Percentiles rank a stretch among this genome's conserved stretches.
Evolutionary conservation across 2,888 invertebrate genomes (phyloP).

Genomic region (Acrobasis suavella): DNA sequence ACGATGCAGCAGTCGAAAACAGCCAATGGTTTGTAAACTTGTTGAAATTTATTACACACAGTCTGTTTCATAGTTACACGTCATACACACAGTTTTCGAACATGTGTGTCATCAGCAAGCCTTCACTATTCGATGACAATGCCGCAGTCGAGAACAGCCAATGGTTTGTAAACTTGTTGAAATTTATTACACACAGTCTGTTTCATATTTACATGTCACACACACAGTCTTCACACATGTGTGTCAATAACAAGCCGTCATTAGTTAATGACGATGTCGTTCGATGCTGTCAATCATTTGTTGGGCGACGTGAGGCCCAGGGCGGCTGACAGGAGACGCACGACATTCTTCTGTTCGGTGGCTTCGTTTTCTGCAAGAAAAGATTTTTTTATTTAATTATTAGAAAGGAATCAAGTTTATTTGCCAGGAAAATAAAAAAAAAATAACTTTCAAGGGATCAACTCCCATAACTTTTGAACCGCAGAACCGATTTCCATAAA

Average conservation of each 20-base stretch:
- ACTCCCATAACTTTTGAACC: too few species aligned
- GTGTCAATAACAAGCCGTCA: conserved; percentile 12
- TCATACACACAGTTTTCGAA: not conserved
- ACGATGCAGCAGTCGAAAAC: not conserved
- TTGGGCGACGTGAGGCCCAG: conserved; percentile 83
- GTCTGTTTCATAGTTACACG: not conserved
- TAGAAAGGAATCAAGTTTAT: too few species aligned
- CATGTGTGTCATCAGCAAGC: not conserved
- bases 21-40: too few species aligned
- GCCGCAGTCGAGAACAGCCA: conserved; percentile 18
- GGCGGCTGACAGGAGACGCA: conserved; percentile 90
- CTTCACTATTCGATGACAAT: conserved; percentile 39
- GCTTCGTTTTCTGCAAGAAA: conserved; percentile 84
- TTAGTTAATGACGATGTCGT: conserved; percentile 41
- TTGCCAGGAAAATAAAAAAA: too few species aligned
- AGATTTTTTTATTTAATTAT: not conserved
- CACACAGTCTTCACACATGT: not conserved
- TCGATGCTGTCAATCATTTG: conserved; percentile 59
- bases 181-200: not conserved
- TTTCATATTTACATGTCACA: not conserved
- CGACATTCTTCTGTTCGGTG: conserved; percentile 89
- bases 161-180: too few species aligned
- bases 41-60: not conserved
- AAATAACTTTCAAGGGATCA: too few species aligned
- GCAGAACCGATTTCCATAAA: too few species aligned